A percentile compares a stretch with the other conserved stretches of the same genome.
These are phyloP conservation scores for Orchesellides sinensis DNA, from an alignment of 2,888 invertebrate species.

Conservation along the genomic window DNA sequence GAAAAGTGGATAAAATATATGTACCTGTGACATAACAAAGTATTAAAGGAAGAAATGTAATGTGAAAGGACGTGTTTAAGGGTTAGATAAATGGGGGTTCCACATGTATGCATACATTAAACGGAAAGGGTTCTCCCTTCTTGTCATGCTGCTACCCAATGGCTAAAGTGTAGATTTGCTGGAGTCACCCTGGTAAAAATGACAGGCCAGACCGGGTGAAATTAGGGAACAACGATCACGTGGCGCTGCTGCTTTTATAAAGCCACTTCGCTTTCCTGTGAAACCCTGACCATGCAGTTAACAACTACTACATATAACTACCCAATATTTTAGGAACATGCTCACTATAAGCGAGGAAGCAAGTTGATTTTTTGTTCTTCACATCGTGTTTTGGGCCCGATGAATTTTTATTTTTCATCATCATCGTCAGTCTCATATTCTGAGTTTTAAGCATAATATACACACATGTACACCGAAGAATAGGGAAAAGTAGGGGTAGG, in stretches of 20 bases:
- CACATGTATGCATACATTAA: conserved; percentile 16
- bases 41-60: background rate
- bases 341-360: background rate
- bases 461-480: too few relatives aligned
- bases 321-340: too few relatives aligned
- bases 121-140: conserved; percentile 21
- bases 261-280: conserved; percentile 40
- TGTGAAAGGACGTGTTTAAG: conserved; percentile 16
- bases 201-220: conserved; percentile 21
- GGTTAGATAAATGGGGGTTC: conserved; percentile 27
- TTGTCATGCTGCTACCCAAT: conserved; percentile 4
- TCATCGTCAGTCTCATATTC: background rate
- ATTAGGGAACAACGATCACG: conserved; percentile 43
- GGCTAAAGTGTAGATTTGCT: background rate
- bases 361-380: background rate
- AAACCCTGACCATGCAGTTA: conserved; percentile 38
- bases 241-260: conserved; percentile 25
- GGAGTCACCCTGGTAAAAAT: conserved; percentile 39
- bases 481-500: conserved; percentile 15
- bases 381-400: background rate
- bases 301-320: too few relatives aligned
- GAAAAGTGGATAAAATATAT: conserved; percentile 19
- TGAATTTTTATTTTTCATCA: conserved; percentile 18
- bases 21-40: conserved; percentile 43
- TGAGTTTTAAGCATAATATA: background rate